phyloP scores from a whole-genome alignment of 2,888 invertebrate species.

The Ochlodes sylvanus region DNA sequence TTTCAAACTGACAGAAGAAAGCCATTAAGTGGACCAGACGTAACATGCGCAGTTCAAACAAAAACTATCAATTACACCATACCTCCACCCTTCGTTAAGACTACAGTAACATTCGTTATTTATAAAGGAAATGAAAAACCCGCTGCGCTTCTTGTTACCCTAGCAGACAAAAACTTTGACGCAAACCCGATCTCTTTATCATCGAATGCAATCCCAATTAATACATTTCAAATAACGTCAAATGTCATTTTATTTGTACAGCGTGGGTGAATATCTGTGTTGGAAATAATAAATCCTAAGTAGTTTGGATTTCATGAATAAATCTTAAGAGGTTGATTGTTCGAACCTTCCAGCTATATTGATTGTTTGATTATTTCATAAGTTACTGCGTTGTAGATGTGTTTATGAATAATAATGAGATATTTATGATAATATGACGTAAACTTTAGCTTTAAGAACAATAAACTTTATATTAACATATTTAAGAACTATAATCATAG shows the following conservation, averaged over 20 bases:
- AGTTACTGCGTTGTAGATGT: constrained; percentile 28
- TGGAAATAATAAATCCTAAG: constrained; percentile 28
- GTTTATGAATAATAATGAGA: constrained; percentile 30
- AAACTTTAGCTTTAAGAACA: constrained; percentile 28
- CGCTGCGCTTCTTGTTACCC: constrained; percentile 15
- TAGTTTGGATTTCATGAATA: constrained; percentile 25
- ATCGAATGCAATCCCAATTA: constrained; percentile 46
- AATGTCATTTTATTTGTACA: constrained; percentile 56
- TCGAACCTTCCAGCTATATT: constrained; percentile 14
- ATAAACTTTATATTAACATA: constrained; percentile 22
- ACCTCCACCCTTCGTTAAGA: constrained; percentile 31
- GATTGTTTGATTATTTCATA: constrained; percentile 28
- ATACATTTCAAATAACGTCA: constrained; percentile 53
- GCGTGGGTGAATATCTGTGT: constrained; percentile 52
- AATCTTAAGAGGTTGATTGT: constrained; percentile 27
- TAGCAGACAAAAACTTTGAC: constrained; percentile 37
- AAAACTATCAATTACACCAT: constrained; percentile 38
- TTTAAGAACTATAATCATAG: constrained; percentile 10
- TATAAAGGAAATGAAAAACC: constrained; percentile 34
- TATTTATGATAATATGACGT: constrained; percentile 22
- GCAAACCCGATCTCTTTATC: constrained; percentile 38
- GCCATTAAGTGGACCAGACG: constrained; percentile 27
- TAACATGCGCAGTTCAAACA: constrained; percentile 32
- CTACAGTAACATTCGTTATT: constrained; percentile 21
- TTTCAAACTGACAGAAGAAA: constrained; percentile 38